Evolutionary conservation across 1,140 invertebrate genomes (phyloP), one percentile per base, ranked within the genome.

Genomic region (Drosophila virilis): DNA sequence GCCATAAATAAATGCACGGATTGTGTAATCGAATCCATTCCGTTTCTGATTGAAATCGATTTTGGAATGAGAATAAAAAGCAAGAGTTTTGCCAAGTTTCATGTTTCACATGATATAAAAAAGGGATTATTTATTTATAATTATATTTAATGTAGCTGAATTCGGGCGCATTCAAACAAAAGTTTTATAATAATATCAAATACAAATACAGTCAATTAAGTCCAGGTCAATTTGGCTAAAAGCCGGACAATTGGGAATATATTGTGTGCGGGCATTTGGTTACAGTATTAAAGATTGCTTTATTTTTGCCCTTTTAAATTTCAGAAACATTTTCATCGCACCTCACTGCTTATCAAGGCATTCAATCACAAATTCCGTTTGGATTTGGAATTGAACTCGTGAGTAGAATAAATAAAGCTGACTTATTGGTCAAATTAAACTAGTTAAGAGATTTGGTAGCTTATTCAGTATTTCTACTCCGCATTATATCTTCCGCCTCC

Each of bases 341-440:
- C 97, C 77, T 97, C 97, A 86, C 95, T 98, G 93, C 95, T 98
- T 93, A 98, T 98, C 93, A 97, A 97, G 94, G 97, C 97, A 92
- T 98, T 98, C 94, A 98, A 97, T 94, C 97, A 98, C 93, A 98
- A 97, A 94, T 98, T 98, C 94, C 96, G 97, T 85, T 94, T 98
- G 93, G 97, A 98, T 94, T 94, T 98, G 93, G 97, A 98, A 95
- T 96, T 98, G 94, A 98, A 98, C 94, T 97, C 97, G 97, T 98
- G 94, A 97, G 97, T 97, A 15, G 3, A 13, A 33, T 12, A 48
- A 28, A 28, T 28, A 28, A 13, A 0, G 10, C 10, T 10, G 7
- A 1, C n/a, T 22, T 43, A 17, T 55, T 12, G 2, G 10, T 1
- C 8, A 43, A 10, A 37, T 37, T 46, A 6, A 51, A 12, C 4